Conservation (phyloP, 2,888 invertebrate species). For the Plebejus melissa region DNA sequence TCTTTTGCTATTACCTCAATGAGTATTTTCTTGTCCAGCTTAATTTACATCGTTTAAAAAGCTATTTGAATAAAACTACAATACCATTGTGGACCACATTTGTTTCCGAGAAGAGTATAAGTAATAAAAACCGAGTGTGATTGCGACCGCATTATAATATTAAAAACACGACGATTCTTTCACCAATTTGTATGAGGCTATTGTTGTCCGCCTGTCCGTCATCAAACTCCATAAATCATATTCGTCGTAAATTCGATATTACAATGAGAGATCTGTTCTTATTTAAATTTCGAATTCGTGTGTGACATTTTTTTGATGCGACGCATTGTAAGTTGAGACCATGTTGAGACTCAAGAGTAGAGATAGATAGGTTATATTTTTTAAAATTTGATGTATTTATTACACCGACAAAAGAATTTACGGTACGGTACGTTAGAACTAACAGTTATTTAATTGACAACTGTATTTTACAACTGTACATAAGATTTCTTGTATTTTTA, state of each 20-base stretch:
- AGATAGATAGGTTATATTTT: slow-evolving; percentile 9
- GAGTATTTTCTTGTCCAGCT: background rate
- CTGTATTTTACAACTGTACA: background rate
- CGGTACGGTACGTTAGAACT: background rate
- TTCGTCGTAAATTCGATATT: slow-evolving; percentile 74
- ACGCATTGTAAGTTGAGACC: background rate
- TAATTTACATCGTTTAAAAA: slow-evolving; percentile 17
- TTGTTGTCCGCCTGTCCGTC: slow-evolving; percentile 72
- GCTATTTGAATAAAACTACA: slow-evolving; percentile 23
- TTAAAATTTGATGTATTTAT: slow-evolving; percentile 13
- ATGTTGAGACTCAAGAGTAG: background rate
- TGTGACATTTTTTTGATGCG: slow-evolving; percentile 45
- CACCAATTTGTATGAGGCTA: slow-evolving; percentile 59
- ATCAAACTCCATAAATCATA: slow-evolving; percentile 76
- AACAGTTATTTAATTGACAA: background rate
- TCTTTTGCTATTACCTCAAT: background rate
- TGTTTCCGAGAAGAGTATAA: slow-evolving; percentile 54
- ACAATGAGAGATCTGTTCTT: slow-evolving; percentile 73
- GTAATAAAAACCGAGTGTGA: slow-evolving; percentile 57
- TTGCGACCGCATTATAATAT: slow-evolving; percentile 71
- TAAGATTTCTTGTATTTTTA: no score
- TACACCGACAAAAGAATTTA: slow-evolving; percentile 1
- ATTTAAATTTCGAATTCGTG: slow-evolving; percentile 58
- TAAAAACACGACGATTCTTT: slow-evolving; percentile 61
- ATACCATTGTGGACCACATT: slow-evolving; percentile 22